Base-by-base conservation (phyloP, 2,888 invertebrate species). In the Cloeon dipterum region DNA sequence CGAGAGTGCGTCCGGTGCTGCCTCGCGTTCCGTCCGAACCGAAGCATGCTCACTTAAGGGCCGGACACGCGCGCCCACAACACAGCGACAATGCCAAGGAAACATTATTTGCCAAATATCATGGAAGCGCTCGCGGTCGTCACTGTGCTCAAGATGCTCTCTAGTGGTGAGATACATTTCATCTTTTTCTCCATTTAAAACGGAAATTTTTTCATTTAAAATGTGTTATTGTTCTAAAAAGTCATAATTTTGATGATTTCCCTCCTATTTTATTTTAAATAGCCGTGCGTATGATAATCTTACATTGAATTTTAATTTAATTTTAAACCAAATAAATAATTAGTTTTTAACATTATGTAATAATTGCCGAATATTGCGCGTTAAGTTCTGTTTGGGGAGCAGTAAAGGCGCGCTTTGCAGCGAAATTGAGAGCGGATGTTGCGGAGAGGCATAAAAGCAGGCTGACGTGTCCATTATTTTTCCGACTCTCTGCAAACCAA, bases 121-220 rank as follows among this genome's bases (percentile, higher is more conserved):
- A 76, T 79, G 67, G 77, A 78, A 69, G 75, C 77, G 62, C 77
- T 81, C 55, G 77, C 79, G 55, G 75, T 79, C 53, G 68, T 81
- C 49, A 78, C 78, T 51, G 76, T 78, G 61, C 65, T 81, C 52
- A 75, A 76, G 52, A 77, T 79, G 74, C 62, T 71, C 55, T 75
- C 76, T 43, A 76, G 77, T 57, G 79, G 79, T 81, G 63, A 60
- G 61, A 50, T 21, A n/a, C 21, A 11, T 21, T 18, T 5, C 20
- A 4, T 20, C n/a, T 11, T 5, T 16, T 19, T 21, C 7, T 3
- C 16, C 18, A 17, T 11, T n/a, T n/a, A n/a, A n/a, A n/a, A 23
- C 8, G 23, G 23, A 23, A 23, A 10, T n/a, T 23, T 23, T 23
- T n/a, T 23, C 8, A 10, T 23, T 23, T 23, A 23, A 23, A 23